These are phyloP conservation scores for Watsonalla binaria DNA, from an alignment of 2,888 invertebrate species.

Conservation along the genomic window DNA sequence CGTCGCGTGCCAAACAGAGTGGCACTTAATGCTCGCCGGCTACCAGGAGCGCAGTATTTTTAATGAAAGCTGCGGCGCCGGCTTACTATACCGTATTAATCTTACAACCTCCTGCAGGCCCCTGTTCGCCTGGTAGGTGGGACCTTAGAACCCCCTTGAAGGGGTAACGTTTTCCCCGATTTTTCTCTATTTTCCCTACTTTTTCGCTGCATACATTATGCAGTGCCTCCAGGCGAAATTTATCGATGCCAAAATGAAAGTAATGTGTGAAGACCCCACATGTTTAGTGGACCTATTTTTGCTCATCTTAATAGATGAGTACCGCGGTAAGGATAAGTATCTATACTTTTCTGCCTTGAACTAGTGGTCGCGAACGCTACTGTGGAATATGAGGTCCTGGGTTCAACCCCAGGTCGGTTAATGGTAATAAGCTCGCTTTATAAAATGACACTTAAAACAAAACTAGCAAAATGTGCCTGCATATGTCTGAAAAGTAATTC, in stretches of 20 bases:
- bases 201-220: constrained; percentile 67
- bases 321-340: too few species aligned
- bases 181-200: constrained; percentile 45
- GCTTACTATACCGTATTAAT: constrained; percentile 71
- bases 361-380: too few species aligned
- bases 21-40: constrained; percentile 29
- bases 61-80: constrained; percentile 73
- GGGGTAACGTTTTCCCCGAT: constrained; percentile 57
- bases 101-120: constrained; percentile 62
- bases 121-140: constrained; percentile 67
- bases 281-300: constrained; percentile 8
- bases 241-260: constrained; percentile 66
- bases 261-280: constrained; percentile 34
- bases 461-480: too few species aligned
- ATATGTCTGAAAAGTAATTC: too few species aligned
- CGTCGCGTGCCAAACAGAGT: background rate
- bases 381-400: too few species aligned
- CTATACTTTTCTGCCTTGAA: too few species aligned
- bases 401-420: too few species aligned
- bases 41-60: constrained; percentile 62
- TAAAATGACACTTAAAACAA: too few species aligned
- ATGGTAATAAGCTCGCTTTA: too few species aligned
- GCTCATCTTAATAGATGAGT: background rate
- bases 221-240: constrained; percentile 53
- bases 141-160: constrained; percentile 56